These are phyloP conservation scores for Tetheella fluctuosa DNA, from an alignment of 2,888 invertebrate genomes.

Conservation along the genomic window DNA sequence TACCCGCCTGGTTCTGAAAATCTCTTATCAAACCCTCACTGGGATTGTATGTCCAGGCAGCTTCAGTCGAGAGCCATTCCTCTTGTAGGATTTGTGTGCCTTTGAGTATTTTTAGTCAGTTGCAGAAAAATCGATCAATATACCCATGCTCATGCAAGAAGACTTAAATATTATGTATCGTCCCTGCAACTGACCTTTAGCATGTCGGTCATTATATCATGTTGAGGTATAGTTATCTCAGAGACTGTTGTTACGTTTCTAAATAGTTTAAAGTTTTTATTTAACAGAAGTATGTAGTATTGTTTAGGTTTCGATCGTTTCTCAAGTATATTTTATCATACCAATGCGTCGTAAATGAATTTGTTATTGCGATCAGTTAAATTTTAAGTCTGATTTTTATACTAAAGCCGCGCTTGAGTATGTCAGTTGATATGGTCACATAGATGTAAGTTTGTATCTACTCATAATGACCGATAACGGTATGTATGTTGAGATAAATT, in stretches of 20 bases:
- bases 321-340: conserved; percentile 43
- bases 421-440: conserved; percentile 59
- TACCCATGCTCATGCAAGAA: too few species aligned
- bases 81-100: too few species aligned
- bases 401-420: conserved; percentile 61
- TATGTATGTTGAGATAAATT: conserved; percentile 17
- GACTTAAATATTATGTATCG: too few species aligned
- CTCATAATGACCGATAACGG: conserved; percentile 26
- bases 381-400: conserved; percentile 76
- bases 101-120: too few species aligned
- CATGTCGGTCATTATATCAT: background rate
- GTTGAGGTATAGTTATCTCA: conserved; percentile 17
- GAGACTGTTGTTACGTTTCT: conserved; percentile 28
- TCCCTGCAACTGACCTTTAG: too few species aligned
- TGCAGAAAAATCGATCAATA: too few species aligned
- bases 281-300: conserved; percentile 65
- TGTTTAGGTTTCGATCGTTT: conserved; percentile 53
- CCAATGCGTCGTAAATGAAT: conserved; percentile 36
- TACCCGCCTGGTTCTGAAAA: too few species aligned
- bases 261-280: conserved; percentile 54
- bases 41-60: too few species aligned
- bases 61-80: too few species aligned
- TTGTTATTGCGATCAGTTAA: conserved; percentile 46
- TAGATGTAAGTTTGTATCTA: conserved; percentile 60
- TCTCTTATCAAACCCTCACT: too few species aligned